A percentile compares a stretch with the other conserved stretches of the same genome.
phyloP scores from a whole-genome alignment of 2,888 invertebrate species.

The Sthenelais limicola region DNA sequence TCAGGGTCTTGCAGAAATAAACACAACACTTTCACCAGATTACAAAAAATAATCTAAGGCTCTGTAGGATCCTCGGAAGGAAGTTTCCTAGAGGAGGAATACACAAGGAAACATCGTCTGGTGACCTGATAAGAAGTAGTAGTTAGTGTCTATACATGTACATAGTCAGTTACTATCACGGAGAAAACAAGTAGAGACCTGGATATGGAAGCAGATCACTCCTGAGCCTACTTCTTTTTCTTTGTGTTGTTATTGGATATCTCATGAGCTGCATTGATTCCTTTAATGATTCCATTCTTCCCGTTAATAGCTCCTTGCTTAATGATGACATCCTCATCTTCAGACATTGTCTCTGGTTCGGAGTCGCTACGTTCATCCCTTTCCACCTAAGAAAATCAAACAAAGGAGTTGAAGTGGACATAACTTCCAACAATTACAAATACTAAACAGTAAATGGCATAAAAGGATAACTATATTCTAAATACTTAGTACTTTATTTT shows the following conservation, averaged over 20 bases:
- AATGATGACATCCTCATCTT: constrained; percentile 33
- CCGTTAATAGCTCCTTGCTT: neutral
- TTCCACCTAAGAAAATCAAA: constrained; percentile 55
- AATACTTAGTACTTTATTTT: neutral
- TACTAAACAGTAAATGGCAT: neutral
- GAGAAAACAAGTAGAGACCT: too few species aligned
- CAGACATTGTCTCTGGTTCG: constrained; percentile 51
- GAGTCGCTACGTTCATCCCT: constrained; percentile 65
- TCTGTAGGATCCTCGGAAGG: too few species aligned
- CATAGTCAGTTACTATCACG: too few species aligned
- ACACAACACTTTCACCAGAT: too few species aligned
- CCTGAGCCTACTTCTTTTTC: constrained; percentile 2
- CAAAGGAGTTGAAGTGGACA: neutral
- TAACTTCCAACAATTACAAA: neutral
- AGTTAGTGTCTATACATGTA: too few species aligned
- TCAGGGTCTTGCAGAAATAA: too few species aligned
- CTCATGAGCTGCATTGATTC: neutral
- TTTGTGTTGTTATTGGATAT: constrained; percentile 22
- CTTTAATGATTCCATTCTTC: constrained; percentile 11
- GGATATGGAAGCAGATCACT: too few species aligned
- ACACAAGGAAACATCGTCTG: too few species aligned
- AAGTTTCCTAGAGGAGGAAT: too few species aligned
- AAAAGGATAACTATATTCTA: neutral
- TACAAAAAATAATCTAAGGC: too few species aligned
- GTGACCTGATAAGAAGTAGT: too few species aligned